Conservation (phyloP, 2,888 invertebrate species). For the Cantharis rufa region DNA sequence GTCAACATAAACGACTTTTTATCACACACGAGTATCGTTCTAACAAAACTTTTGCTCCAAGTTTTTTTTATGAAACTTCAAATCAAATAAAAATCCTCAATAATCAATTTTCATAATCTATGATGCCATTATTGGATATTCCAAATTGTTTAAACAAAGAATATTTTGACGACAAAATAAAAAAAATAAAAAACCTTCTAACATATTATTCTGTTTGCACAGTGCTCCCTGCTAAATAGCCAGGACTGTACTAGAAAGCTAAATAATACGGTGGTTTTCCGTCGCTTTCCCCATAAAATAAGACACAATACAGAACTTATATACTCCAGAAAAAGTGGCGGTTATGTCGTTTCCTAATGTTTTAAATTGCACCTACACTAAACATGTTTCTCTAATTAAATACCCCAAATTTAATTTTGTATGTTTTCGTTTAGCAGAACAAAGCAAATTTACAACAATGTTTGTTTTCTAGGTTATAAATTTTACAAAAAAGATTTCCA, state of each 20-base stretch:
- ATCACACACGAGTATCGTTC: slow-evolving; percentile 43
- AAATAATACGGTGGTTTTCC: background rate
- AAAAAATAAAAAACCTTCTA: background rate
- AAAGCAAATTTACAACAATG: background rate
- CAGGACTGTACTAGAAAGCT: background rate
- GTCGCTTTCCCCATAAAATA: background rate
- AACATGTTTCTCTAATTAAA: background rate
- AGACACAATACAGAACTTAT: background rate
- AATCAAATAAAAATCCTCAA: slow-evolving; percentile 13
- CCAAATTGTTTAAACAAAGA: background rate
- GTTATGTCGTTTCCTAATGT: background rate
- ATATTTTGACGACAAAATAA: background rate
- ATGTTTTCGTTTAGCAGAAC: background rate
- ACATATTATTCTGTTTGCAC: background rate
- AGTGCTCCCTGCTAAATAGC: background rate
- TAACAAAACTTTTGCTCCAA: slow-evolving; percentile 20
- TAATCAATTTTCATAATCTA: background rate
- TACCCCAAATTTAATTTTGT: background rate
- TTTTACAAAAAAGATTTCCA: slow-evolving; percentile 11
- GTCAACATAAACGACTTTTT: slow-evolving; percentile 48
- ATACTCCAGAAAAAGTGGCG: background rate
- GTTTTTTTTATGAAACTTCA: slow-evolving; percentile 24
- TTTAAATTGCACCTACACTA: background rate
- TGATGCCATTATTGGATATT: background rate
- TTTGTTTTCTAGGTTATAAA: background rate